Percentiles rank a stretch among this genome's conserved stretches.
phyloP scores from a whole-genome alignment of 2,888 invertebrate genomes.

The Polydrusus tereticollis region DNA sequence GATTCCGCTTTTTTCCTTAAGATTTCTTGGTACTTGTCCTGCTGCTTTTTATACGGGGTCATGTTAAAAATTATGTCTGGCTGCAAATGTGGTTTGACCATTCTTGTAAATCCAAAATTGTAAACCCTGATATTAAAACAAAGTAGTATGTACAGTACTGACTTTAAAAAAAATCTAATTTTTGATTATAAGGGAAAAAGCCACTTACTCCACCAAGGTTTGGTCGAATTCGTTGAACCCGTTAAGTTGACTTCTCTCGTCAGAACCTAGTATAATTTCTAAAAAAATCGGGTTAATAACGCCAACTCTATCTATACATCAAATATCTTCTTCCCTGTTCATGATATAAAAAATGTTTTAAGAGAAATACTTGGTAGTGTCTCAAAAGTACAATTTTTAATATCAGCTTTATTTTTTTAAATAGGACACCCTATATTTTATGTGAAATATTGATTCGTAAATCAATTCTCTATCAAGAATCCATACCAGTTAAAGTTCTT shows the following conservation, averaged over 20 bases:
- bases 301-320: too few species aligned
- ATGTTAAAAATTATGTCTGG: conserved; percentile 52
- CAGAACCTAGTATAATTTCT: conserved; percentile 53
- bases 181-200: neutral
- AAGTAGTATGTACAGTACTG: too few species aligned
- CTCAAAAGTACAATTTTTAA: too few species aligned
- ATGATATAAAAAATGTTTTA: too few species aligned
- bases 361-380: too few species aligned
- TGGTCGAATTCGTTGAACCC: conserved; percentile 46
- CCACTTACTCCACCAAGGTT: conserved; percentile 48
- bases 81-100: conserved; percentile 55
- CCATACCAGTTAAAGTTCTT: too few species aligned
- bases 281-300: too few species aligned
- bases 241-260: conserved; percentile 43
- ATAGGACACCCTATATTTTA: too few species aligned
- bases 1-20: conserved; percentile 41
- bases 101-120: conserved; percentile 51
- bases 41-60: conserved; percentile 45
- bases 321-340: too few species aligned
- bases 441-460: too few species aligned
- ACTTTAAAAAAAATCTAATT: neutral
- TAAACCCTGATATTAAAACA: conserved; percentile 54
- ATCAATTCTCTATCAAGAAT: too few species aligned
- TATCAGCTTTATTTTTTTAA: too few species aligned
- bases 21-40: conserved; percentile 31